Base-by-base conservation (phyloP, 2,888 invertebrate species). In the Caradrina kadenii region DNA sequence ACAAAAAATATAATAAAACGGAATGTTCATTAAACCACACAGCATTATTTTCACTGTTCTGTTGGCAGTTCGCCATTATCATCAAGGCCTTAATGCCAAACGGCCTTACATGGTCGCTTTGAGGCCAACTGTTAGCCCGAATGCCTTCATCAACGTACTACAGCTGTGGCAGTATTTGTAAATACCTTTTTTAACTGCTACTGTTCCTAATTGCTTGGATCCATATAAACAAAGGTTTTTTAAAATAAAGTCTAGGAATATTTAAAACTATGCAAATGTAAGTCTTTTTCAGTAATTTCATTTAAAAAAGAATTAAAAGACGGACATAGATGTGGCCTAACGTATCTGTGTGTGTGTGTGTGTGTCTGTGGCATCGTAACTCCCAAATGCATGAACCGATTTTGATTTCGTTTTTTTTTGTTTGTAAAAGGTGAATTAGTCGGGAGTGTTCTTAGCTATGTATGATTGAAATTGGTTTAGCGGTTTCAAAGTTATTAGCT, bases 21-120 rank as follows among this genome's bases (percentile, higher is more conserved):
- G 42, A 49, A 73, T 73, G 64, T 73, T 63, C 49, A 78, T 60
- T 65, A 55, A 63, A 53, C 35, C 56, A 54, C 49, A 26, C 13
- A 5, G 19, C 45, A 63, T 66, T 54, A 75, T 66, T 70, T 79
- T 75, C 76, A 59, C 7, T 74, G 53, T 50, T 52, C 48, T 17
- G 31, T 58, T 78, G 79, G 77, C 79, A 70, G 35, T 7, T 2
- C n/a, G 75, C 77, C 75, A 78, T 78, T 61, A 70, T 63, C 48
- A 70, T 78, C 31, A 61, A 54, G 31, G 50, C 42, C 19, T 74
- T 65, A 56, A 54, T 63, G 53, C 52, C 52, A 61, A 66, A 63
- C 35, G 48, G 17, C 61, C 50, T 70, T 19, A 42, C 22, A 63
- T 54, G 56, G 45, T 58, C 53, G 63, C 48, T 63, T 48, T 66